These are phyloP conservation scores for Aphelenchoides besseyi DNA, from an alignment of 1,140 invertebrate genomes.

Conservation along the genomic window DNA sequence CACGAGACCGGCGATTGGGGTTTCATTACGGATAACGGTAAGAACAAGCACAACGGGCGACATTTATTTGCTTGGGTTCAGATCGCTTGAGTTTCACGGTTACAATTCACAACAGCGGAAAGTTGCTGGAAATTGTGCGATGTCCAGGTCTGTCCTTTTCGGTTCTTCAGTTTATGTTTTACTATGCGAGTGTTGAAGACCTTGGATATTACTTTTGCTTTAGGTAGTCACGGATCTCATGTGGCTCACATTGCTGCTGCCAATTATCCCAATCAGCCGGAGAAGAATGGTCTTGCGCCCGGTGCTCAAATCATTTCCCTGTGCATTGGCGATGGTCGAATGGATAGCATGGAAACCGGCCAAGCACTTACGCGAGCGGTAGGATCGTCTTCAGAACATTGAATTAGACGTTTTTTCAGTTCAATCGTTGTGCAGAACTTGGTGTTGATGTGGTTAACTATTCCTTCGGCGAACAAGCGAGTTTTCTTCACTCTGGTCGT, in stretches of 20 bases:
- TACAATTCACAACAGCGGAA: conserved; percentile 87
- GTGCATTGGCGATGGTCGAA: conserved; percentile 80
- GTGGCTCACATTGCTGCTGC: conserved; percentile 90
- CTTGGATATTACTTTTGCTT: no score
- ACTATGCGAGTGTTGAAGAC: conserved; percentile 46
- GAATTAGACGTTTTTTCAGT: conserved; percentile 53
- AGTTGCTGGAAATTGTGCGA: conserved; percentile 84
- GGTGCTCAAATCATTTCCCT: conserved; percentile 91
- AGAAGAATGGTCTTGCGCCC: conserved; percentile 88
- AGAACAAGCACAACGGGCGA: not conserved
- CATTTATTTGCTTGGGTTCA: conserved; percentile 39
- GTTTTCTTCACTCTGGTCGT: conserved; percentile 82
- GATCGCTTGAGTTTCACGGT: conserved; percentile 83
- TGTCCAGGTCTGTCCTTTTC: conserved; percentile 78
- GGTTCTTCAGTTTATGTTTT: conserved; percentile 9
- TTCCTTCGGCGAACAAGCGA: conserved; percentile 91
- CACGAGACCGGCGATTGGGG: conserved; percentile 76
- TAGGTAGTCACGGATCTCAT: conserved; percentile 90
- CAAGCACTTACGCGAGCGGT: conserved; percentile 84
- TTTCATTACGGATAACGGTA: conserved; percentile 70
- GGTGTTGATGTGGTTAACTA: conserved; percentile 85
- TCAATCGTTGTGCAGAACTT: conserved; percentile 66
- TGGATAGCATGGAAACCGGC: conserved; percentile 91
- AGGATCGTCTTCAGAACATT: conserved; percentile 70
- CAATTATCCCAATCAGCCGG: conserved; percentile 81